Percentiles rank a stretch among this genome's conserved stretches.
Evolutionary conservation across 2,888 invertebrate species (phyloP).

Genomic region (Helleia helle): DNA sequence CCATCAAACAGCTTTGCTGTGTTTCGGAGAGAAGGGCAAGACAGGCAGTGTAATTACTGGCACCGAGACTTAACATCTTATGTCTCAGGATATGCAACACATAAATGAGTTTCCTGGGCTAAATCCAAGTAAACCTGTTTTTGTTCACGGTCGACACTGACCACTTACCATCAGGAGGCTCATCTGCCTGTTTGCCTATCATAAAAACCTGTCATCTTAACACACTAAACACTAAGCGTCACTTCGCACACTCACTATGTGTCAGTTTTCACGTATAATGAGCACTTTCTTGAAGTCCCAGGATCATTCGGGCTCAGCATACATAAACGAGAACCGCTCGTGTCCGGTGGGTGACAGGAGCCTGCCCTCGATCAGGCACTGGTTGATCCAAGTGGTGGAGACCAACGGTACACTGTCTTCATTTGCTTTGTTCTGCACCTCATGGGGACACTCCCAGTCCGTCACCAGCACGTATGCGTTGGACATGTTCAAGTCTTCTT

Average conservation of each 20-base stretch:
- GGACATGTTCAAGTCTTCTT: constrained; percentile 57
- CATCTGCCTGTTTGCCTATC: no score
- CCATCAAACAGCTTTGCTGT: no score
- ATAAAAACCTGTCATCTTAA: no score
- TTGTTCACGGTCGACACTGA: no score
- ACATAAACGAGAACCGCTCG: constrained; percentile 70
- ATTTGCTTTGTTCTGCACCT: constrained; percentile 67
- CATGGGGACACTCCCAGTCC: constrained; percentile 75
- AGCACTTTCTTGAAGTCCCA: constrained; percentile 65
- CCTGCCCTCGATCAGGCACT: constrained; percentile 77
- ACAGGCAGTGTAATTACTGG: no score
- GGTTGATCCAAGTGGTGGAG: constrained; percentile 80
- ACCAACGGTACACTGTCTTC: constrained; percentile 77
- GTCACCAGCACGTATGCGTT: constrained; percentile 73
- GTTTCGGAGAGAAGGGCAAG: no score
- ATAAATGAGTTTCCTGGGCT: no score
- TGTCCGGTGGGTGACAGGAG: constrained; percentile 62
- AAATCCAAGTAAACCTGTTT: no score
- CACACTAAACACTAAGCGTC: constrained; percentile 24
- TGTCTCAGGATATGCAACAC: no score
- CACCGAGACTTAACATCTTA: no score
- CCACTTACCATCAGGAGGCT: no score
- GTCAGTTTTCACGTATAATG: constrained; percentile 66
- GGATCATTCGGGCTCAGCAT: constrained; percentile 68
- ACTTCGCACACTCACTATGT: constrained; percentile 37